Evolutionary conservation across 1,140 invertebrate genomes (phyloP), one percentile per base, ranked within the genome.

Genomic region (Drosophila santomea): DNA sequence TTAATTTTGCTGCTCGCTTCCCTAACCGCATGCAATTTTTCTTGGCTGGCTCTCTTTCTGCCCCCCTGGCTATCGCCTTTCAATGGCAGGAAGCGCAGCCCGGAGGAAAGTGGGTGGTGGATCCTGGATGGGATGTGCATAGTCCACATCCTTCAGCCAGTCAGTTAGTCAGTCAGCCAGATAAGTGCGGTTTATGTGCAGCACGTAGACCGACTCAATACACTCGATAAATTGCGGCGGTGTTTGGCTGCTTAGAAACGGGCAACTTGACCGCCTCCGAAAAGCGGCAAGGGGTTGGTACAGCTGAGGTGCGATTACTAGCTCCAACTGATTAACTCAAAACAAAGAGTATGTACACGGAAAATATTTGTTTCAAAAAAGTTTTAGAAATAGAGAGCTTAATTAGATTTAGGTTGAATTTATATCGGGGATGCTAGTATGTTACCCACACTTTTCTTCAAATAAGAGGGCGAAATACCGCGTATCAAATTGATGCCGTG

Each of bases 101-200:
- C 39, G 47, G 35, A 2, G 41, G 43, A 20, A 11, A 11, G 68
- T 32, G 32, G 8, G 10, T 4, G 20, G 32, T 15, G 38, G 41
- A 20, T 25, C 15, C 23, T 8, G 43, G 10, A 20, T 8, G 23
- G 59, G 15, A 20, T 10, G 41, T 47, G 32, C 4, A 47, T 14
- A 56, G 43, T 63, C 52, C 51, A 74, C 55, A 77, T 64, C 58
- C 58, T 71, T 76, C 72, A 80, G 82, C 35, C 64, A 68, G 64
- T 85, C 82, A 85, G 81, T 85, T 78, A 85, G 82, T 88, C 80
- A 86, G 83, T 83, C 79, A 86, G 83, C 64, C 79, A 86, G 84
- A 88, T 88, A 86, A 86, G 82, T 86, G 82, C 83, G 82, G 82
- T 88, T 88, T 85, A 88, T 88, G 79, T 88, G 82, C 82, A 69